Conservation (phyloP, 2,888 invertebrate genomes). For the Drosophila histrio region DNA sequence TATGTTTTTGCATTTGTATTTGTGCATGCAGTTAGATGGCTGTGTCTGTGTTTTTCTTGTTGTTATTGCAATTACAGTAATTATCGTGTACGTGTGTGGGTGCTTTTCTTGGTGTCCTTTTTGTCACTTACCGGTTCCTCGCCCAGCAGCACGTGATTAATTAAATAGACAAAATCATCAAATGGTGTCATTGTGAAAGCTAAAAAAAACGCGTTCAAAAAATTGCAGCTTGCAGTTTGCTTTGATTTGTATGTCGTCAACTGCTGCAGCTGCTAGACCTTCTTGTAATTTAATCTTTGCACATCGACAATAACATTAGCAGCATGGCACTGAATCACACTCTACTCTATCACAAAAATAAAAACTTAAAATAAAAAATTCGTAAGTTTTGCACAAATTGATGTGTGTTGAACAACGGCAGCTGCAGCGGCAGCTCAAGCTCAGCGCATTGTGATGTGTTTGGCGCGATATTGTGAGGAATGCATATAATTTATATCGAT, state of each 20-base stretch:
- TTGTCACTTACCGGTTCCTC: slow-evolving; percentile 86
- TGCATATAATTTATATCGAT: slow-evolving; percentile 1
- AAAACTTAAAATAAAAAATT: slow-evolving; percentile 33
- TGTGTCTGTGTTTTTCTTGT: neutral
- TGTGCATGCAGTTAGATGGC: too few species aligned
- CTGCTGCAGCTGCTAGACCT: slow-evolving; percentile 1
- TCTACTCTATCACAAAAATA: slow-evolving; percentile 34
- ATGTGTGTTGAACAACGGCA: slow-evolving; percentile 29
- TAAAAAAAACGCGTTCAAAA: slow-evolving; percentile 13
- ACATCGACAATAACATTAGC: slow-evolving; percentile 8
- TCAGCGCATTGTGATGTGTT: slow-evolving; percentile 37
- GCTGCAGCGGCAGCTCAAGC: slow-evolving; percentile 35
- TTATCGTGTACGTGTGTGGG: neutral
- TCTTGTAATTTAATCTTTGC: slow-evolving; percentile 4
- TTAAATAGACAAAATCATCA: slow-evolving; percentile 87
- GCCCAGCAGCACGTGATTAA: slow-evolving; percentile 86
- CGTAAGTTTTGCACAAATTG: slow-evolving; percentile 11
- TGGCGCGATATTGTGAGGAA: slow-evolving; percentile 31
- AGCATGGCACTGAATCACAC: slow-evolving; percentile 22
- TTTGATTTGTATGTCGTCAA: neutral
- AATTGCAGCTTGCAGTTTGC: slow-evolving; percentile 27
- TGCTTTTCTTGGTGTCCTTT: neutral
- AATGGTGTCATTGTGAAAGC: slow-evolving; percentile 85
- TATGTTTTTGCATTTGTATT: neutral
- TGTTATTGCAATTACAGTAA: slow-evolving; percentile 9